Evolutionary conservation across 1,140 invertebrate species (phyloP), one percentile per base, ranked within the genome.

Genomic region (Streblospio benedicti): DNA sequence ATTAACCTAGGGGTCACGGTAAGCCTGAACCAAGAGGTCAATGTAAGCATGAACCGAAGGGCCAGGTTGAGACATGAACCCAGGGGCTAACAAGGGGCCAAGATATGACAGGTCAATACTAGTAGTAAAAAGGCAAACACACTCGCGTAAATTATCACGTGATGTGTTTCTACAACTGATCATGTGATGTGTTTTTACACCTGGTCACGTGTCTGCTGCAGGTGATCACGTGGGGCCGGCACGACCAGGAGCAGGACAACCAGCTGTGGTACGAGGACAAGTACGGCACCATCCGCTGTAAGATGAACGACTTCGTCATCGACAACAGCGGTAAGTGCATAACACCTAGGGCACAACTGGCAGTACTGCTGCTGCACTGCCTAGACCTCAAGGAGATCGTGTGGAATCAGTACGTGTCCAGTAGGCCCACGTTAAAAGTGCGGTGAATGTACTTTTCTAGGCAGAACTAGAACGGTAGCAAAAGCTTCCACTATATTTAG

Each of bases 181-280:
- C n/a, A 12, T 12, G 38, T 41, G 12, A 18, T 12, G 18, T 41
- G 38, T 41, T 12, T 41, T 41, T 41, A 41, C 25, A 52, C 18
- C 16, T 30, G 50, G 50, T 31, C 20, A 28, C 4, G 3, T 9
- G 12, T 6, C 38, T 35, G 25, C n/a, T 43, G 20, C 30, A 57
- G 6, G 41, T 57, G 9, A 51, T 62, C 16, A 57, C 51, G 35
- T 58, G 47, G 30, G 33, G 27, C 18, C 9, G 38, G 20, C 50
- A 58, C 30, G 54, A 45, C n/a, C 18, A 32, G 18, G 16, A 20
- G 1, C 32, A 27, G 5, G 60, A 62, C 44, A 62, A 58, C 35
- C 60, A 62, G 28, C 47, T 57, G 12, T 62, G 60, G 60, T 62
- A 57, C 30, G 60, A 62, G 32, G 55, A 62, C 35, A 12, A 51